Evolutionary conservation across 2,797 vertebrate genomes (phyloP).

Genomic region (Sandelia bainsii): DNA sequence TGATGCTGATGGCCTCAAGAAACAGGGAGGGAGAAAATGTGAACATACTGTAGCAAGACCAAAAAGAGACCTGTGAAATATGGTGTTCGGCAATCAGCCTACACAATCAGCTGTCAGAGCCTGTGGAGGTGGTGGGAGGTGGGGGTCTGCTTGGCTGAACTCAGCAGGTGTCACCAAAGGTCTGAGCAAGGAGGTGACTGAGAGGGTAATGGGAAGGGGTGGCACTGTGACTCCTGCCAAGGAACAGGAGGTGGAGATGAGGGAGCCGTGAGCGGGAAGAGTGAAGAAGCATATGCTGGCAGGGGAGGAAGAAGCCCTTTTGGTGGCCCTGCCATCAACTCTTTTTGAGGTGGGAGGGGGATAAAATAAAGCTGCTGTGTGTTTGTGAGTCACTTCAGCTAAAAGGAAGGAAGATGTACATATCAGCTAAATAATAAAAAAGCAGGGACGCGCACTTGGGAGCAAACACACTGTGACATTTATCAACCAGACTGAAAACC

Average conservation of each 20-base stretch:
- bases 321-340: slow-evolving; percentile 57
- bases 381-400: slow-evolving; percentile 29
- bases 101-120: slow-evolving; percentile 66
- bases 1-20: slow-evolving; percentile 50
- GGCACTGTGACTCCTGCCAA: slow-evolving; percentile 36
- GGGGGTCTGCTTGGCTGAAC: slow-evolving; percentile 48
- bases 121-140: slow-evolving; percentile 52
- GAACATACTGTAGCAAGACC: slow-evolving; percentile 35
- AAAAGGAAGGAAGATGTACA: slow-evolving; percentile 47
- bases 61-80: slow-evolving; percentile 51
- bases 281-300: slow-evolving; percentile 35
- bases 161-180: slow-evolving; percentile 64
- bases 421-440: slow-evolving; percentile 25
- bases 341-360: slow-evolving; percentile 35
- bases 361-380: slow-evolving; percentile 28
- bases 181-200: slow-evolving; percentile 57
- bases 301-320: slow-evolving; percentile 54
- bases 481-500: slow-evolving; percentile 44
- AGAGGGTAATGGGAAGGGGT: slow-evolving; percentile 62
- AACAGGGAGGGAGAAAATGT: slow-evolving; percentile 51
- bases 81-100: slow-evolving; percentile 65
- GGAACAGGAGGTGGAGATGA: slow-evolving; percentile 50
- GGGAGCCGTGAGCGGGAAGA: slow-evolving; percentile 49
- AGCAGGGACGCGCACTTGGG: slow-evolving; percentile 7
- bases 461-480: slow-evolving; percentile 36